A percentile compares a stretch with the other conserved stretches of the same genome.
phyloP scores from a whole-genome alignment of 2,113 vertebrate species.

The Cnemophilus loriae region DNA sequence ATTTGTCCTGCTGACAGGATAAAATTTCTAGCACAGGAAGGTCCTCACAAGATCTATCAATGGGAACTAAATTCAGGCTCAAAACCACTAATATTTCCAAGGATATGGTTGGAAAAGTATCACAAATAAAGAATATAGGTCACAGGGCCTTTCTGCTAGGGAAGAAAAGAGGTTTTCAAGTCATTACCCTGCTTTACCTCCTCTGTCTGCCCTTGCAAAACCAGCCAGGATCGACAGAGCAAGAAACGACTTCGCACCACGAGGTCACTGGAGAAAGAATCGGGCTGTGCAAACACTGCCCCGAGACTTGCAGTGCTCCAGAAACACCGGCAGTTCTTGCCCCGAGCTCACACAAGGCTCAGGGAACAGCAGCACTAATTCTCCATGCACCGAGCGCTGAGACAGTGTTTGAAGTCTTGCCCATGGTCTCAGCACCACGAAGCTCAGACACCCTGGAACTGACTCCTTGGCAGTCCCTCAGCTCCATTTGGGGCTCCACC shows the following conservation, averaged over 20 bases:
- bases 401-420: not conserved
- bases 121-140: not conserved
- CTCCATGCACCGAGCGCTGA: rapidly evolving
- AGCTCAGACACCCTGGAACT: rapidly evolving
- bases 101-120: not conserved
- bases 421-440: rapidly evolving
- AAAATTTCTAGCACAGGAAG: not conserved
- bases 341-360: not conserved
- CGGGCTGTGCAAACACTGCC: not conserved
- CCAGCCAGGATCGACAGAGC: not conserved
- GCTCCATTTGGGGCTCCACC: not conserved
- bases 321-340: not conserved
- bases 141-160: not conserved
- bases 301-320: not conserved
- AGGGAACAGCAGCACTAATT: not conserved
- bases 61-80: not conserved
- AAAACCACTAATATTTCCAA: not conserved
- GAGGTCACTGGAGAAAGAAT: not conserved
- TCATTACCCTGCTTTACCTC: not conserved
- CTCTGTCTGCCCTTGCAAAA: not conserved
- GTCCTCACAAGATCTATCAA: not conserved
- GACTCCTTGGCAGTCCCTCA: not conserved
- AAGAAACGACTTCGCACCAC: not conserved
- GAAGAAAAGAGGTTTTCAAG: not conserved
- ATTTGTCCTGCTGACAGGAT: not conserved